Conservation (phyloP, 2,113 vertebrate genomes). For the Sceloporus undulatus region DNA sequence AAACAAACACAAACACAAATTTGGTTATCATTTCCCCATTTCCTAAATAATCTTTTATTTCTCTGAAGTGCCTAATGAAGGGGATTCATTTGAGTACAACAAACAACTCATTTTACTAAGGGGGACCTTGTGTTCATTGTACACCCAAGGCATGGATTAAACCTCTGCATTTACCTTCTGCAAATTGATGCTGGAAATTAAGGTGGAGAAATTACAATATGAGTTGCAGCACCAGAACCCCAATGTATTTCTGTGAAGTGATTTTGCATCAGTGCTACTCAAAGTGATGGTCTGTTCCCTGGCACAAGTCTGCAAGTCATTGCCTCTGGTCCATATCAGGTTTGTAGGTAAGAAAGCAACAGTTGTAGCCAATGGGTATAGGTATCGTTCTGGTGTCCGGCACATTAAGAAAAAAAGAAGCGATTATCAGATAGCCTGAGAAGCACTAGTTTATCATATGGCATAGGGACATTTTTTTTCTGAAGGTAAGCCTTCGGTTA, state of each 20-base stretch:
- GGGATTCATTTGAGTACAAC: constrained; percentile 66
- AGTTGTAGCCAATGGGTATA: no score
- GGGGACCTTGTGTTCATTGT: constrained; percentile 60
- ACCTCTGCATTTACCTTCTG: constrained; percentile 45
- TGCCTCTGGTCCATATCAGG: no score
- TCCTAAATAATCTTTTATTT: constrained; percentile 64
- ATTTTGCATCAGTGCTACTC: background rate
- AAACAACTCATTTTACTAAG: constrained; percentile 71
- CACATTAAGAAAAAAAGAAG: no score
- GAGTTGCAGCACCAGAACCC: background rate
- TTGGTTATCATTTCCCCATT: constrained; percentile 42
- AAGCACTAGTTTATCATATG: background rate
- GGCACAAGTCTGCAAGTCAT: no score
- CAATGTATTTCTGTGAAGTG: constrained; percentile 7
- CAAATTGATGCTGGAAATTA: constrained; percentile 50
- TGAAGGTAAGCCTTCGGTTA: background rate
- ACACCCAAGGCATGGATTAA: constrained; percentile 63
- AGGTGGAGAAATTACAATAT: constrained; percentile 2
- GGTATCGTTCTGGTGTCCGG: no score
- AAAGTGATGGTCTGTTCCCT: no score
- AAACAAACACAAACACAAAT: constrained; percentile 7
- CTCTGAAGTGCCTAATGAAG: constrained; percentile 67
- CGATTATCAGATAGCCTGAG: no score
- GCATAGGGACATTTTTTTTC: constrained; percentile 11
- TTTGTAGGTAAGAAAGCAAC: no score